Percentiles rank a stretch among this genome's conserved stretches.
Conservation (phyloP, 1,140 invertebrate species). For the Trypoxylus dichotomus region DNA sequence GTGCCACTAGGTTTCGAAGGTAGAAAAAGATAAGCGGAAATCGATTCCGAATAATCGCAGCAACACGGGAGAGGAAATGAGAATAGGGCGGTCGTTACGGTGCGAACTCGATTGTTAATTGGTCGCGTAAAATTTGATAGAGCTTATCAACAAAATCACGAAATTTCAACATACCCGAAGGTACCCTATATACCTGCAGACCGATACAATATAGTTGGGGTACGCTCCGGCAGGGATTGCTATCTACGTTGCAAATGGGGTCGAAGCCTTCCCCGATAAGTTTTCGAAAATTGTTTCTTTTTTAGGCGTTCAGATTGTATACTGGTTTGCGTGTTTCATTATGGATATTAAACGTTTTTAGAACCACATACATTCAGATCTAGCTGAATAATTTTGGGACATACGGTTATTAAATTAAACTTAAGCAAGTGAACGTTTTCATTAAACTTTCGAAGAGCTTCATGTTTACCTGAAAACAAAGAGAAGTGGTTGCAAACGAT, state of each 20-base stretch:
- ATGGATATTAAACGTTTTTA: no score
- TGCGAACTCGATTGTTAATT: conserved; percentile 6
- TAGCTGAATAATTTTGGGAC: no score
- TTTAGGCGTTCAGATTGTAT: no score
- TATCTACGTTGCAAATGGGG: background rate
- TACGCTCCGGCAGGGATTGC: background rate
- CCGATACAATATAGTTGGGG: background rate
- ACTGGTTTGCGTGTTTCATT: no score
- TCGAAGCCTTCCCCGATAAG: no score
- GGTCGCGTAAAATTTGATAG: conserved; percentile 9
- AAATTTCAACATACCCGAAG: background rate
- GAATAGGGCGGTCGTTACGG: background rate
- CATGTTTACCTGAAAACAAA: no score
- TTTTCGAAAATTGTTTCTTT: no score
- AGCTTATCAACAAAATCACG: background rate
- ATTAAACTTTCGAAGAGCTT: no score
- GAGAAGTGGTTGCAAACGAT: no score
- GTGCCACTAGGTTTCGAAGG: background rate
- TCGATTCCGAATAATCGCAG: background rate
- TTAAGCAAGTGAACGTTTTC: no score
- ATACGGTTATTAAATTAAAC: no score
- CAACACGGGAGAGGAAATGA: background rate
- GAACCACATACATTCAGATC: no score
- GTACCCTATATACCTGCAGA: background rate
- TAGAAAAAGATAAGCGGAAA: conserved; percentile 14